phyloP scores from a whole-genome alignment of 2,888 invertebrate genomes.

The Hyalella azteca region DNA sequence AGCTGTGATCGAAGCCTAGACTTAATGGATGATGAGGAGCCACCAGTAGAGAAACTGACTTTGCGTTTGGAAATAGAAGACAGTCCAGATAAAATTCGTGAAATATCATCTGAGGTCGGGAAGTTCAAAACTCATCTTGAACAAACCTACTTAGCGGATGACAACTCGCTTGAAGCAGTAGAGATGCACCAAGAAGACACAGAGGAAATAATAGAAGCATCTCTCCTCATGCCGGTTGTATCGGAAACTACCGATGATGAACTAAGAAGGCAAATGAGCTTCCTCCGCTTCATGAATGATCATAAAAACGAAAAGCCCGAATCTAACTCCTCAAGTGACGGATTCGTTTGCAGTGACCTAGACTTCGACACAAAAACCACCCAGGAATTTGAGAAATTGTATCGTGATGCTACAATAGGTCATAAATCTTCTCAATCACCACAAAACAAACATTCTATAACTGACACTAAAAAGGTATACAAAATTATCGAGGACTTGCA shows the following conservation, averaged over 20 bases:
- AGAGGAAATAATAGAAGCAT: not conserved
- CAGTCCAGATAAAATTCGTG: not conserved
- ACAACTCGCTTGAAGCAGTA: not conserved
- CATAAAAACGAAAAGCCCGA: not conserved
- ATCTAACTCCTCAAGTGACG: not conserved
- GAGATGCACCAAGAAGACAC: not conserved
- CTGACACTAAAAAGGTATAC: not conserved
- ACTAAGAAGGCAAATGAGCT: not conserved
- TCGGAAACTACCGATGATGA: not conserved
- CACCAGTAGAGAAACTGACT: not conserved
- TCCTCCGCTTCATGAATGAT: not conserved
- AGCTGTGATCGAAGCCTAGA: too few species aligned
- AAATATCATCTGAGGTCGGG: not conserved
- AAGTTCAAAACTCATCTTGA: not conserved
- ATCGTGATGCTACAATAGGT: not conserved
- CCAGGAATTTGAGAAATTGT: not conserved
- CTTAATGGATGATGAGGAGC: too few species aligned
- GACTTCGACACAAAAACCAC: too few species aligned
- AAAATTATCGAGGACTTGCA: not conserved
- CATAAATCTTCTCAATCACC: too few species aligned
- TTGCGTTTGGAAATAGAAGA: conserved; percentile 2
- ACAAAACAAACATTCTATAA: too few species aligned
- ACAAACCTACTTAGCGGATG: not conserved
- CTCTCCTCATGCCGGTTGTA: not conserved
- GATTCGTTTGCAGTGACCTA: too few species aligned